Evolutionary conservation across 64 coral and sea anemone species (phyloP).

Genomic region (Porites australiensis): DNA sequence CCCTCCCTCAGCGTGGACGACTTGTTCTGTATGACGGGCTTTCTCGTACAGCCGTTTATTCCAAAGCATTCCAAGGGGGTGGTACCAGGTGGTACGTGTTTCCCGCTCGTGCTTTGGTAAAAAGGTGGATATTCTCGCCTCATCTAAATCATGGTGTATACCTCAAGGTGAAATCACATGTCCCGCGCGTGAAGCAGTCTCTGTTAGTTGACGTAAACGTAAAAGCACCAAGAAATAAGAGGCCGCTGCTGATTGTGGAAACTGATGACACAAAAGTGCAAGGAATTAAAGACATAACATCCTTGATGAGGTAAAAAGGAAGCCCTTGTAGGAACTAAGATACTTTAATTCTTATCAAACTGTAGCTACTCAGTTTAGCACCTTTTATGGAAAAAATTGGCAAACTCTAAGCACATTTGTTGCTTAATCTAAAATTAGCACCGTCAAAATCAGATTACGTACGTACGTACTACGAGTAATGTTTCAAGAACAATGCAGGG

Average conservation of each 20-base stretch:
- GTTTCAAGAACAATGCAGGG: too few relatives aligned
- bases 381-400: too few relatives aligned
- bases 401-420: too few relatives aligned
- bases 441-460: too few relatives aligned
- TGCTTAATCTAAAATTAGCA: too few relatives aligned
- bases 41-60: neutral
- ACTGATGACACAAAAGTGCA: slow-evolving; percentile 7
- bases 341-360: too few relatives aligned
- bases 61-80: neutral
- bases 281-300: neutral
- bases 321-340: too few relatives aligned
- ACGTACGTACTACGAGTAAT: too few relatives aligned
- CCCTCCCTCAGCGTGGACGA: neutral
- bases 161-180: neutral
- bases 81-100: neutral
- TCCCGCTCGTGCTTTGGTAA: neutral
- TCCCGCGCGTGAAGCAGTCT: neutral
- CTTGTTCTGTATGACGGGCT: slow-evolving; percentile 11
- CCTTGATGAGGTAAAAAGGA: neutral
- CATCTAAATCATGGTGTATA: neutral
- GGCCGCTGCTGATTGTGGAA: slow-evolving; percentile 10
- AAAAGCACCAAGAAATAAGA: neutral
- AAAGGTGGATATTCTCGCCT: slow-evolving; percentile 2
- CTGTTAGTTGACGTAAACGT: neutral
- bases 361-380: too few relatives aligned